Conservation (phyloP, 2,888 invertebrate species). For the Muschampia plurimacula region DNA sequence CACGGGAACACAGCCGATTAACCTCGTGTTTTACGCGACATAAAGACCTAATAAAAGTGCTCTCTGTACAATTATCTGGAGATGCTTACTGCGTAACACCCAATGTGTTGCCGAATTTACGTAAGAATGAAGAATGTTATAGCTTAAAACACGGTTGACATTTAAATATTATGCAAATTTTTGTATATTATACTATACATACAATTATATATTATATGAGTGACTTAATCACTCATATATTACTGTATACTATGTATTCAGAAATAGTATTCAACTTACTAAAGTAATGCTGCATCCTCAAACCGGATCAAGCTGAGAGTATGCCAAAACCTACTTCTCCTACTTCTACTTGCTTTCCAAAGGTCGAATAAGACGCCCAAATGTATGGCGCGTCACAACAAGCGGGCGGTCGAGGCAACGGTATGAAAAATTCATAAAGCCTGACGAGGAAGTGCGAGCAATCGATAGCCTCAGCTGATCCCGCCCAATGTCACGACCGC, state of each 20-base stretch:
- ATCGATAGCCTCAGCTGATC: slow-evolving; percentile 83
- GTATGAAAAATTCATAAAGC: slow-evolving; percentile 79
- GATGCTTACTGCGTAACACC: neutral
- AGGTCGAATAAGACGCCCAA: neutral
- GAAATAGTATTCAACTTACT: neutral
- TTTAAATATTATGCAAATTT: neutral
- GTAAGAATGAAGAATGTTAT: neutral
- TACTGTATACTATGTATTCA: neutral
- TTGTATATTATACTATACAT: no score
- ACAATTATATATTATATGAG: no score
- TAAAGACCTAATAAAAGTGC: neutral
- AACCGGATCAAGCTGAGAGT: neutral
- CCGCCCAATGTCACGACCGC: slow-evolving; percentile 82
- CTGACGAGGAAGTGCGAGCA: slow-evolving; percentile 72
- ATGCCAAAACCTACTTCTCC: neutral
- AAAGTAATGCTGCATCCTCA: no score
- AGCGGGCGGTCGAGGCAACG: slow-evolving; percentile 42
- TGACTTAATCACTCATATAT: neutral
- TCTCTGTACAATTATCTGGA: neutral
- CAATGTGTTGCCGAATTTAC: neutral
- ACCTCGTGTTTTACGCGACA: slow-evolving; percentile 20
- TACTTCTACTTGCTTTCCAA: neutral
- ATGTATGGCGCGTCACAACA: slow-evolving; percentile 49
- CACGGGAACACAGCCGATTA: slow-evolving; percentile 17
- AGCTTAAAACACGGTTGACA: neutral